Base-by-base conservation (phyloP, 2,113 vertebrate genomes). In the Callopanchax toddi region DNA sequence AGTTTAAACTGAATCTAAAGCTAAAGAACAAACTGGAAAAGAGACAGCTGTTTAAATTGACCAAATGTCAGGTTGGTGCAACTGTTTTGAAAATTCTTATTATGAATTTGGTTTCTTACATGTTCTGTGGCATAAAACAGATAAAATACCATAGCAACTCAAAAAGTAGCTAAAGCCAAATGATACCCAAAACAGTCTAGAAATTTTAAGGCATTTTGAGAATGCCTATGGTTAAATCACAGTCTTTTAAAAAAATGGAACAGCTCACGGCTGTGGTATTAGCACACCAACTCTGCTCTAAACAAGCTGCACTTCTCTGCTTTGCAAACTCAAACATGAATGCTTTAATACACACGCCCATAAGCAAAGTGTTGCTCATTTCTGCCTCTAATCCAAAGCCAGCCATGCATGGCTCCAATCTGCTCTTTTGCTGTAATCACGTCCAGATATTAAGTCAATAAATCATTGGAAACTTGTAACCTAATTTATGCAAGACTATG, bases 381-480 rank as follows among this genome's bases (percentile, higher is more conserved):
- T 79, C 42, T 77, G 67, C 75, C 78, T 82, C 79, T 90, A 81
- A 87, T 89, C 79, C 70, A 89, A 82, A 83, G 11, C 23, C 68
- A 82, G 37, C 72, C 78, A 81, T 71, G 81, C 80, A 45, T 85
- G 80, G 75, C 80, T 81, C 66, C 81, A 87, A 86, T 88, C 86
- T 86, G 83, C 76, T 86, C 67, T 69, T 86, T 78, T 85, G 60
- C 71, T 82, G 78, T 84, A 90, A 89, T 89, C 83, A 84, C 64
- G 59, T 82, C 74, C 77, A 87, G 76, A 85, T 83, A 86, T 88
- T 87, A 85, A 89, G 84, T 89, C 84, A 89, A 89, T 91, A 88
- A 89, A 89, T 87, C 89, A 89, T 77, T 68, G 77, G 81, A 86
- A 89, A 87, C 79, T 66, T 85, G 86, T 87, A 75, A 75, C 68